Base-by-base conservation (phyloP, 2,113 vertebrate species). In the Rhinichthys klamathensis region DNA sequence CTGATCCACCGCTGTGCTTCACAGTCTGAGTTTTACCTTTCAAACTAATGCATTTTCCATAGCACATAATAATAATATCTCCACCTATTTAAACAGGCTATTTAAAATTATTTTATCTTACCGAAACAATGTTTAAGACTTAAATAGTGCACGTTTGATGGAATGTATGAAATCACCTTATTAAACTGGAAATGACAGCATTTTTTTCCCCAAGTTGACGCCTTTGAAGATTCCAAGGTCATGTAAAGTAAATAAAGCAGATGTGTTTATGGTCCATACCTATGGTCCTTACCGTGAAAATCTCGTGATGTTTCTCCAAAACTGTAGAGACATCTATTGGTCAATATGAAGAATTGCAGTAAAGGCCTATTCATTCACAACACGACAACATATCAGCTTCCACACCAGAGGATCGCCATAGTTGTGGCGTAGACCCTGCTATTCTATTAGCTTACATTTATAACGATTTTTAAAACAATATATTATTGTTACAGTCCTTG, bases 291-390 rank as follows among this genome's bases (percentile, higher is more conserved):
- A 15, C 44, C 38, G 0, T 13, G 12, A 44, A 41, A 25, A 76
- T 27, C 49, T 21, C 46, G 18, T 23, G 18, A 30, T 10, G 35
- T 23, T 27, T 74, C 80, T 46, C 15, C 25, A 44, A 56, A 38
- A 9, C 27, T 46, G 13, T 82, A 6, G 46, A 78, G 84, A 89
- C 93, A 91, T 86, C 92, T 84, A 30, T 88, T 88, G 92, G 85
- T 10, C 5, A 44, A 18, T 2, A 11, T 1, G 18, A 78, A 38
- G 18, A 58, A 78, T 16, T 58, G 51, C 75, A 78, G 10, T 38
- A 70, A 56, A 56, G 54, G 18, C 54, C 16, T 8, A 21, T 56
- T 56, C 2, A 56, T 41, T 41, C 54, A 21, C 54, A 21, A 54
- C 16, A 18, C 49, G 15, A 30, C 30, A 32, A 32, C 2, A 51